Evolutionary conservation across 2,113 vertebrate species (phyloP).

Genomic region (Seriola quinqueradiata): DNA sequence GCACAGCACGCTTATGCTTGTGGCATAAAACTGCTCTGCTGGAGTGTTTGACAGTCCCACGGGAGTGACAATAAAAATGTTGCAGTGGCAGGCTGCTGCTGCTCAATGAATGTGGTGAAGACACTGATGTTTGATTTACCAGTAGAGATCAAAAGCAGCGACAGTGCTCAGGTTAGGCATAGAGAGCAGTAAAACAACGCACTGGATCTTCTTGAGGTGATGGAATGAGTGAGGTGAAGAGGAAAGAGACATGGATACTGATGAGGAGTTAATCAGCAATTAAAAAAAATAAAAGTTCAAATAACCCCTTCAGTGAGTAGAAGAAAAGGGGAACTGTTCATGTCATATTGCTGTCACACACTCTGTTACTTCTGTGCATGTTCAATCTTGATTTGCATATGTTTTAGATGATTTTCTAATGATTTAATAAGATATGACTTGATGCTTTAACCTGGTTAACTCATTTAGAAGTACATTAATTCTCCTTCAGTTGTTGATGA

Average conservation of each 20-base stretch:
- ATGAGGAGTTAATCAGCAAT: neutral
- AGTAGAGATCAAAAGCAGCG: constrained; percentile 17
- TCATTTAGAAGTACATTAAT: too few relatives aligned
- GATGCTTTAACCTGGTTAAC: constrained; percentile 25
- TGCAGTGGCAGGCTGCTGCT: constrained; percentile 25
- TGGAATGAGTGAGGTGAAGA: neutral
- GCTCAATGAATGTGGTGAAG: constrained; percentile 18
- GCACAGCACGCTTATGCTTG: neutral
- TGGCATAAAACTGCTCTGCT: constrained; percentile 5
- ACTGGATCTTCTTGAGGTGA: neutral
- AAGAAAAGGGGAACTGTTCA: constrained; percentile 2
- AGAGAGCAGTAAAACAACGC: too few relatives aligned
- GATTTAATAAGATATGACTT: constrained; percentile 23
- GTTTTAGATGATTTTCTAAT: constrained; percentile 15
- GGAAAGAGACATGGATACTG: neutral
- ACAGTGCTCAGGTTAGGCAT: neutral
- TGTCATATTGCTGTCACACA: constrained; percentile 1
- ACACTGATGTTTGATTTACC: constrained; percentile 16
- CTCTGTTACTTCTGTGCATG: constrained; percentile 6
- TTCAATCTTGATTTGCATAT: constrained; percentile 14
- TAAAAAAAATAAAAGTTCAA: neutral
- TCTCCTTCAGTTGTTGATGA: too few relatives aligned
- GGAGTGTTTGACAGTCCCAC: constrained; percentile 45
- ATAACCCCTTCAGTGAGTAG: neutral
- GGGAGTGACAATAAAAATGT: constrained; percentile 40